A percentile compares a stretch with the other conserved stretches of the same genome.
These are phyloP conservation scores for Melanotaenia duboulayi DNA, from an alignment of 2,113 vertebrate species.

Conservation along the genomic window DNA sequence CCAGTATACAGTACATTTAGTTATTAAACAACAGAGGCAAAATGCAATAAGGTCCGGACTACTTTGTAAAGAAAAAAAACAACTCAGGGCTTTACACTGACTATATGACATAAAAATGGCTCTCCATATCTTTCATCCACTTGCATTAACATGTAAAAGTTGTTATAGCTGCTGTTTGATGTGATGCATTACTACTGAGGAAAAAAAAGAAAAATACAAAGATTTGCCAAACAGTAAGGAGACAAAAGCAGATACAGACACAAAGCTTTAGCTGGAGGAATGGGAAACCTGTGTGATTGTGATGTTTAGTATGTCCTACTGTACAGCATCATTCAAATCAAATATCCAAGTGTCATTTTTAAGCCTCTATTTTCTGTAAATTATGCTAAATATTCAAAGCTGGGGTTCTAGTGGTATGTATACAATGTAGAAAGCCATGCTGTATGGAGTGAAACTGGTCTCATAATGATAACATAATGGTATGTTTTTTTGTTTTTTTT, in stretches of 20 bases:
- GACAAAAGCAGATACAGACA: no score
- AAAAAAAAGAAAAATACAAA: no score
- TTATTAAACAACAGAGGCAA: background rate
- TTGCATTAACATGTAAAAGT: background rate
- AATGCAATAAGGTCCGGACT: background rate
- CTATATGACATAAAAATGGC: background rate
- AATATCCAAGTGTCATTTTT: no score
- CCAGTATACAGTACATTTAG: constrained; percentile 9
- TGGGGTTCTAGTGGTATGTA: background rate
- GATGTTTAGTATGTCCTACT: background rate
- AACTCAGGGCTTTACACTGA: background rate
- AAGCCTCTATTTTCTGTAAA: no score
- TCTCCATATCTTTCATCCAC: background rate
- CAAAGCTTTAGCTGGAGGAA: background rate
- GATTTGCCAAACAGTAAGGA: no score
- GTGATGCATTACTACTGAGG: background rate
- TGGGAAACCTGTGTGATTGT: background rate
- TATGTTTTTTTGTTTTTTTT: no score
- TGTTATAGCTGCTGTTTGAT: background rate
- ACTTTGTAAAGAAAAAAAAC: background rate
- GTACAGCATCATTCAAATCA: no score
- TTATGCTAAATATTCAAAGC: background rate
- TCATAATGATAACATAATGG: no score
- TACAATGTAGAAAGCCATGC: background rate
- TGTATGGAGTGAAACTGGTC: no score